Conservation (phyloP, 2,888 invertebrate species). For the Nymphalis polychloros region DNA sequence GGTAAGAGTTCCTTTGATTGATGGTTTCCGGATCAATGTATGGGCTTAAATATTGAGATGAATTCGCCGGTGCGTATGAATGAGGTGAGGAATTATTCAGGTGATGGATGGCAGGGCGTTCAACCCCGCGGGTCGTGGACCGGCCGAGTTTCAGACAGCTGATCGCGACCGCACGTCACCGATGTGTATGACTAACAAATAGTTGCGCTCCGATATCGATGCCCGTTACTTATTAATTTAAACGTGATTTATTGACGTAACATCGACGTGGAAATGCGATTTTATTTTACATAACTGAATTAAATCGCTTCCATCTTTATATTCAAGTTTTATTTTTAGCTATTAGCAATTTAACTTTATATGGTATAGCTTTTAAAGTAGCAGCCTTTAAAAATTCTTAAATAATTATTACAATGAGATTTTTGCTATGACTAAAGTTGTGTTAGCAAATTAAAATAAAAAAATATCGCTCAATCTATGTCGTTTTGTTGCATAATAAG, state of each 20-base stretch:
- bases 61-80: constrained; percentile 68
- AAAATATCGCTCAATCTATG: too few species aligned
- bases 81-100: constrained; percentile 73
- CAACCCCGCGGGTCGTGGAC: constrained; percentile 71
- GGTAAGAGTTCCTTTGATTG: constrained; percentile 47
- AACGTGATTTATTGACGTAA: constrained; percentile 44
- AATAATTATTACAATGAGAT: too few species aligned
- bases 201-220: constrained; percentile 46
- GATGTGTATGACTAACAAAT: constrained; percentile 55
- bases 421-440: too few species aligned
- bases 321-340: constrained; percentile 1
- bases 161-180: constrained; percentile 56
- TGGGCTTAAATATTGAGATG: constrained; percentile 69
- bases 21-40: constrained; percentile 66
- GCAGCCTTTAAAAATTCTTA: neutral
- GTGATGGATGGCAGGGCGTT: constrained; percentile 67
- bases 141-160: constrained; percentile 76
- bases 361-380: neutral
- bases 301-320: constrained; percentile 4
- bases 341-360: neutral
- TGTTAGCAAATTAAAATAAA: too few species aligned
- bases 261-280: constrained; percentile 26
- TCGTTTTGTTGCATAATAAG: too few species aligned
- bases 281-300: constrained; percentile 22
- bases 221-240: constrained; percentile 53